Percentiles rank a stretch among this genome's conserved stretches.
These are phyloP conservation scores for Holothuria leucospilota DNA, from an alignment of 53 echinoderm and acorn worm genomes.

Conservation along the genomic window DNA sequence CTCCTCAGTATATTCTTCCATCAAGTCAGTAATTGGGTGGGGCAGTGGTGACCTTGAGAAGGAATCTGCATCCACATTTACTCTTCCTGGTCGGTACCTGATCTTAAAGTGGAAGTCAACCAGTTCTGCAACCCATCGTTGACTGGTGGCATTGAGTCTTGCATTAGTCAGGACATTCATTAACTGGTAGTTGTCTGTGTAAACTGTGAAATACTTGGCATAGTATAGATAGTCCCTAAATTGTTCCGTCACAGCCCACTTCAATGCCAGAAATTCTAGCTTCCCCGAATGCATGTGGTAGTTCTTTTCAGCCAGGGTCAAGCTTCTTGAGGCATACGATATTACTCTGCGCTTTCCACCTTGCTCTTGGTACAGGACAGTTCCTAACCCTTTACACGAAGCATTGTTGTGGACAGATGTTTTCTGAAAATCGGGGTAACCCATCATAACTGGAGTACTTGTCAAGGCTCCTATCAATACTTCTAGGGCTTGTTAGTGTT, in stretches of 20 bases:
- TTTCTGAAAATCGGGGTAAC: constrained; percentile 6
- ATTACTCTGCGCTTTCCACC: constrained; percentile 37
- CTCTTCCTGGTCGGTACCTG: constrained; percentile 54
- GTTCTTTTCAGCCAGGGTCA: too few species aligned
- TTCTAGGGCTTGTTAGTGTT: constrained; percentile 29
- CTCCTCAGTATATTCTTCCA: too few species aligned
- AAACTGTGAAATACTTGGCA: too few species aligned
- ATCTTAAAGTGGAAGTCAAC: constrained; percentile 66
- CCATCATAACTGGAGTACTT: constrained; percentile 7
- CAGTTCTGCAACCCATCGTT: constrained; percentile 63
- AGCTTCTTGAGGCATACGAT: constrained; percentile 17
- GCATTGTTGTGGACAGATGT: constrained; percentile 60
- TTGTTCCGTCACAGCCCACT: constrained; percentile 49
- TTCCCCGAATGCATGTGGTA: constrained; percentile 41
- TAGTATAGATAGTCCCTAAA: too few species aligned
- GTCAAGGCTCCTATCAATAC: not conserved
- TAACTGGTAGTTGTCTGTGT: constrained; percentile 40
- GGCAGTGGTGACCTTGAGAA: too few species aligned
- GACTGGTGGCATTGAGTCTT: constrained; percentile 58
- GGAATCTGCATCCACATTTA: constrained; percentile 53
- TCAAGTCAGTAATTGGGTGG: too few species aligned
- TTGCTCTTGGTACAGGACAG: constrained; percentile 66
- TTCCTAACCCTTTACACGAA: constrained; percentile 54
- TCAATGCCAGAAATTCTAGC: constrained; percentile 42
- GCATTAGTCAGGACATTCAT: constrained; percentile 50